phyloP scores from a whole-genome alignment of 2,113 vertebrate species.

The Catagonus wagneri region DNA sequence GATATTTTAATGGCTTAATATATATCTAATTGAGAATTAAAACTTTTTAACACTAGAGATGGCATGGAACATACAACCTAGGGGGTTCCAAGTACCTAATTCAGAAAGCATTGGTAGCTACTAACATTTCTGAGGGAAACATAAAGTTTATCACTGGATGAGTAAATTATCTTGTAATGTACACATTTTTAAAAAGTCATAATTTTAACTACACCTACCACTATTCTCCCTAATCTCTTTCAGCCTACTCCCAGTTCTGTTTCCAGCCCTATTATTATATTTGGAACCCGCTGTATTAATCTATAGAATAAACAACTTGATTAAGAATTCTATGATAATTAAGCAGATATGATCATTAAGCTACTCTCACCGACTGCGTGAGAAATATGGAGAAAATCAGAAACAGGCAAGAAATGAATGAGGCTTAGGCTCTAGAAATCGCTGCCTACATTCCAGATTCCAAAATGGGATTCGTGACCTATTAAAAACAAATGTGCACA shows the following conservation, averaged over 20 bases:
- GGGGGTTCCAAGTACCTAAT: constrained; percentile 26
- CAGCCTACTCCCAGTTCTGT: not conserved
- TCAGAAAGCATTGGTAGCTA: not conserved
- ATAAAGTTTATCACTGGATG: not conserved
- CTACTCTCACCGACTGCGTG: not conserved
- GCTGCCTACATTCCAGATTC: not conserved
- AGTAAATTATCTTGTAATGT: constrained; percentile 44
- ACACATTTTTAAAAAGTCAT: constrained; percentile 49
- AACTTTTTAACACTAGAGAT: constrained; percentile 75
- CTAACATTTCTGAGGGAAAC: constrained; percentile 39
- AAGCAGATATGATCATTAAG: constrained; percentile 38
- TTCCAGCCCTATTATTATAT: not conserved
- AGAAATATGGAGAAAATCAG: constrained; percentile 16
- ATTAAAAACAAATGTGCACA: not conserved
- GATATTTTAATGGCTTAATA: constrained; percentile 82
- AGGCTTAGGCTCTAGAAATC: not conserved
- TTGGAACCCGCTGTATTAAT: not conserved
- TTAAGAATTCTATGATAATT: constrained; percentile 3
- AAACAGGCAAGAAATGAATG: not conserved
- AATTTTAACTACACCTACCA: not conserved
- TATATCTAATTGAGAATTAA: constrained; percentile 79
- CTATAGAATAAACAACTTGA: constrained; percentile 34
- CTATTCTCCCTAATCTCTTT: not conserved
- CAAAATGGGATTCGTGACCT: not conserved
- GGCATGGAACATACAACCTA: not conserved